Percentiles rank a stretch among this genome's conserved stretches.
These are phyloP conservation scores for Eristalis pertinax DNA, from an alignment of 2,888 invertebrate species.

Conservation along the genomic window DNA sequence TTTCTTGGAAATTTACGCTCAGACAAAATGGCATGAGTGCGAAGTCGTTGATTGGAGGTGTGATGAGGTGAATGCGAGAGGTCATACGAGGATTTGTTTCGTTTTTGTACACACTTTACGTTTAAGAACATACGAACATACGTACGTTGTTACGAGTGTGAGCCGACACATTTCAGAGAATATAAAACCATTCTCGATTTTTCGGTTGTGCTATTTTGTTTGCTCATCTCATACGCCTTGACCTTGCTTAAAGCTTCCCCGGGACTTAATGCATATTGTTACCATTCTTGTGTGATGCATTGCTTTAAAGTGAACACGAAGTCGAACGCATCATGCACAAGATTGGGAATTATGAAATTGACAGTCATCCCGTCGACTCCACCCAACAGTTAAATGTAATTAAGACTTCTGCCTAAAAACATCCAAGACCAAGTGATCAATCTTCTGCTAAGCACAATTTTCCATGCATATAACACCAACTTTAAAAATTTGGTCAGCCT, in stretches of 20 bases:
- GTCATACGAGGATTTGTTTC: constrained; percentile 37
- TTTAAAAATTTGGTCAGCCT: constrained; percentile 59
- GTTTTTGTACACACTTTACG: neutral
- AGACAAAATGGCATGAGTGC: constrained; percentile 64
- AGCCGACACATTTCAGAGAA: neutral
- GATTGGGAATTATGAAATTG: neutral
- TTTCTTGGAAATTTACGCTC: constrained; percentile 61
- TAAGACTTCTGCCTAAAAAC: constrained; percentile 44
- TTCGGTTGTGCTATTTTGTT: too few relatives aligned
- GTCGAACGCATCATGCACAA: neutral
- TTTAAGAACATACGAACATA: too few relatives aligned
- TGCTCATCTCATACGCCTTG: too few relatives aligned
- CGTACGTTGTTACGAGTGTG: too few relatives aligned
- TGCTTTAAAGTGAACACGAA: too few relatives aligned
- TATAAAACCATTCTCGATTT: too few relatives aligned
- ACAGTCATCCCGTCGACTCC: neutral
- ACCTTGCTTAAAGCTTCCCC: too few relatives aligned
- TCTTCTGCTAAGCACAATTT: constrained; percentile 34
- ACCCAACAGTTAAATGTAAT: constrained; percentile 38
- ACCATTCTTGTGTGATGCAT: too few relatives aligned
- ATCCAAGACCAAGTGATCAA: constrained; percentile 24
- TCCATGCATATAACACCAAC: constrained; percentile 26
- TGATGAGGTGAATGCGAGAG: constrained; percentile 53
- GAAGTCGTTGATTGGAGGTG: constrained; percentile 59
- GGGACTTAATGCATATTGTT: too few relatives aligned